Evolutionary conservation across 2,888 invertebrate genomes (phyloP), one percentile per base, ranked within the genome.

Genomic region (Parnassius smintheus): DNA sequence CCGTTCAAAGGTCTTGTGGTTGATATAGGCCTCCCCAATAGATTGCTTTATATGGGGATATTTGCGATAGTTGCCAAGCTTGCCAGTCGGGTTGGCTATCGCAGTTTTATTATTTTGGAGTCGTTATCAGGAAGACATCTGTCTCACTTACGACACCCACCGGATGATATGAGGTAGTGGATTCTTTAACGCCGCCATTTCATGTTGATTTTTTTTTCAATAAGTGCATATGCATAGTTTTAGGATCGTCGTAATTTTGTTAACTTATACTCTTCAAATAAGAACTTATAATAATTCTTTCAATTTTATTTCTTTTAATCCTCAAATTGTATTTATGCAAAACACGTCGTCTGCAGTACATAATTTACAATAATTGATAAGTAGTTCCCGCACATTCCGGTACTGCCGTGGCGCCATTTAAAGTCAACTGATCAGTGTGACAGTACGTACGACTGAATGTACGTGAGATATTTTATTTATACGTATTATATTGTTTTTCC

Each of bases 401-500:
- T 80, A 78, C 74, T 73, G 78, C 74, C 73, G 78, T 81, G 81
- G 83, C 83, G 83, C 83, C 83, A 65, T 69, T 69, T 61, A 58
- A 54, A 67, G 65, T 66, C 64, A 64, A 64, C 54, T 68, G 61
- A 74, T 75, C 22, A 3, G 41, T 42, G 41, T 72, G 75, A 72
- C 74, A 71, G 75, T 75, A 48, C 12, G n/a, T 35, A 50, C 49
- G 53, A 59, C 71, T 76, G 72, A 72, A 73, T 56, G 67, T 70
- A 85, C 82, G 82, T 77, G 77, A 71, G 73, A 80, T 83, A 78
- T 82, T 80, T 83, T 82, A 81, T 80, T 80, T 76, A 82, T 81
- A 68, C 59, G 42, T 50, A 61, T 65, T 65, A 63, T 65, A 65
- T 72, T 73, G 67, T 67, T 73, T 75, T 81, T 81, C 81, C 73